Evolutionary conservation across 1,140 invertebrate species (phyloP).

Genomic region (Melitaea cinxia): DNA sequence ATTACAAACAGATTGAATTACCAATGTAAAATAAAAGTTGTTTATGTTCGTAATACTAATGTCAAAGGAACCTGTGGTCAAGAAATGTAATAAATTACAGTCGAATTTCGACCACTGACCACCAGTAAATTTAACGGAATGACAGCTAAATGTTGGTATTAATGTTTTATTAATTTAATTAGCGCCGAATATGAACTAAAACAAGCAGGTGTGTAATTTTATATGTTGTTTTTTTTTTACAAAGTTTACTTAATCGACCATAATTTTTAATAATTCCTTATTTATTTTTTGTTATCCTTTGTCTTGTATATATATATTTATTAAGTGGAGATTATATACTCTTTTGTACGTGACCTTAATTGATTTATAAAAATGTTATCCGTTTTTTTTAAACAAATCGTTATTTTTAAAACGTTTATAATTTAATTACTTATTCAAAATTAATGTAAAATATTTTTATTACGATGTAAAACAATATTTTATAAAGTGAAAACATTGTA

Average conservation of each 20-base stretch:
- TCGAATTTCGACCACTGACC: too few relatives aligned
- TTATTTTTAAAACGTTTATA: too few relatives aligned
- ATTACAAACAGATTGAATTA: too few relatives aligned
- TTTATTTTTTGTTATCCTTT: background rate
- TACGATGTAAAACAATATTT: background rate
- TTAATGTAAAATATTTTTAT: too few relatives aligned
- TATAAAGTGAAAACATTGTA: background rate
- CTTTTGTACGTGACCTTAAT: background rate
- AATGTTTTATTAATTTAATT: background rate
- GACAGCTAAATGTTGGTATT: background rate
- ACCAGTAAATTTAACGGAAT: too few relatives aligned
- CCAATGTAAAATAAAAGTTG: too few relatives aligned
- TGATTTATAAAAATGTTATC: background rate
- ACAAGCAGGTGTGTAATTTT: background rate
- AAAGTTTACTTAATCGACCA: background rate
- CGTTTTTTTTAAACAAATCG: too few relatives aligned
- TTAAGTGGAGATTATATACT: background rate
- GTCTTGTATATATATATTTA: background rate
- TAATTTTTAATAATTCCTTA: background rate
- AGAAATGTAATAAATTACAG: too few relatives aligned
- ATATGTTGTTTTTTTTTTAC: background rate
- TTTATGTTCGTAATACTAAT: too few relatives aligned
- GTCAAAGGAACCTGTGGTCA: too few relatives aligned
- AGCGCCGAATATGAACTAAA: background rate
- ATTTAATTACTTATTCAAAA: too few relatives aligned